phyloP scores from a whole-genome alignment of 2,888 invertebrate species.

The Liodrosophila aerea region DNA sequence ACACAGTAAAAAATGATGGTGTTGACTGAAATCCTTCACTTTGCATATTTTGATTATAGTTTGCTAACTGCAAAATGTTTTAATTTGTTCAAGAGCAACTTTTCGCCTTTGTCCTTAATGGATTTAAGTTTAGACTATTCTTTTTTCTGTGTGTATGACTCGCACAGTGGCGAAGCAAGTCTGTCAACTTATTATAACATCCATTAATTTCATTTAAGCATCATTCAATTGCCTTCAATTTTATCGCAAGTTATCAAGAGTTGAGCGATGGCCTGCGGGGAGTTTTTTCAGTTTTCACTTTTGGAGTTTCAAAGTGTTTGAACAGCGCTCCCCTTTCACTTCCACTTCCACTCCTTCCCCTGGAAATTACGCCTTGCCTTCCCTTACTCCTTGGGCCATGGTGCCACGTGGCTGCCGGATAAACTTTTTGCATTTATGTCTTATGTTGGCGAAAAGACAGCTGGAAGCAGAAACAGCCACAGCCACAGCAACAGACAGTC shows the following conservation, averaged over 20 bases:
- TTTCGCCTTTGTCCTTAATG: too few species aligned
- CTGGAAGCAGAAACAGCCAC: constrained; percentile 32
- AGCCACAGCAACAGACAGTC: constrained; percentile 33
- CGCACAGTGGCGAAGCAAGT: too few species aligned
- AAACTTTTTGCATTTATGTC: constrained; percentile 60
- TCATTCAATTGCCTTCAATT: constrained; percentile 79
- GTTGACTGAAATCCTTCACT: too few species aligned
- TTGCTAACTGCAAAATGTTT: too few species aligned
- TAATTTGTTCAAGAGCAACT: too few species aligned
- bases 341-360: not conserved
- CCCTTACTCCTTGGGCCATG: too few species aligned
- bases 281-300: not conserved
- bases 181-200: constrained; percentile 79
- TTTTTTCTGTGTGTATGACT: too few species aligned
- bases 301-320: constrained; percentile 23
- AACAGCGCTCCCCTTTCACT: too few species aligned
- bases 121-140: too few species aligned
- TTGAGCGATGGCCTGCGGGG: constrained; percentile 41
- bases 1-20: too few species aligned
- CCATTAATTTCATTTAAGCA: constrained; percentile 79
- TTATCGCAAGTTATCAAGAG: constrained; percentile 71
- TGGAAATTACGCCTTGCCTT: too few species aligned
- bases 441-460: constrained; percentile 37
- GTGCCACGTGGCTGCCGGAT: constrained; percentile 1
- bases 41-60: too few species aligned